Conservation (phyloP, 2,888 invertebrate genomes). For the Plutella xylostella region DNA sequence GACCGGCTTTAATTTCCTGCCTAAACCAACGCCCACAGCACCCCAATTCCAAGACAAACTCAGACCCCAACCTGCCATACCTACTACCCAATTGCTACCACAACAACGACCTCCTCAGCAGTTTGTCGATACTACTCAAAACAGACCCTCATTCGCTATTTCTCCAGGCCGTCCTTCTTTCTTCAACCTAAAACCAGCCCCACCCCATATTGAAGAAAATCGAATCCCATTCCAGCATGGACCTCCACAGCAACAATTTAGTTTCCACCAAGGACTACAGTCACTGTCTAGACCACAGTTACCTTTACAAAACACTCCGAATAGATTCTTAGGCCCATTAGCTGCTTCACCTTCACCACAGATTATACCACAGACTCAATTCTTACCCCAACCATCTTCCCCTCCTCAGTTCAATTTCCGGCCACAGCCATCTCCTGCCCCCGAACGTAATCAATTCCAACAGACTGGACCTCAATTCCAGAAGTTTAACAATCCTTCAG, state of each 20-base stretch:
- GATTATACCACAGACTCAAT: constrained; percentile 20
- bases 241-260: constrained; percentile 40
- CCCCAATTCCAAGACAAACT: constrained; percentile 47
- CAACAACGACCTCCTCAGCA: constrained; percentile 53
- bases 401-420: constrained; percentile 47
- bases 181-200: constrained; percentile 58
- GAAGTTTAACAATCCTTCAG: constrained; percentile 42
- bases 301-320: constrained; percentile 32
- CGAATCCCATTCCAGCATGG: constrained; percentile 48
- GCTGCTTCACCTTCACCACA: constrained; percentile 27
- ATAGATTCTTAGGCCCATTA: constrained; percentile 34
- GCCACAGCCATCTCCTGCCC: constrained; percentile 42
- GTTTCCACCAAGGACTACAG: constrained; percentile 56
- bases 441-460: constrained; percentile 21
- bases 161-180: constrained; percentile 50
- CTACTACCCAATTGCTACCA: constrained; percentile 58
- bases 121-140: constrained; percentile 47
- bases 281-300: constrained; percentile 38
- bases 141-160: constrained; percentile 39
- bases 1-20: constrained; percentile 38
- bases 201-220: constrained; percentile 50
- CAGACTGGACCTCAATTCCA: constrained; percentile 29
- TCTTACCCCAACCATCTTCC: constrained; percentile 31
- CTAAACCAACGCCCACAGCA: constrained; percentile 42
- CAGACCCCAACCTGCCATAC: constrained; percentile 38